A percentile compares a stretch with the other conserved stretches of the same genome.
phyloP scores from a whole-genome alignment of 1,140 invertebrate species.

The Drosophila mayri region DNA sequence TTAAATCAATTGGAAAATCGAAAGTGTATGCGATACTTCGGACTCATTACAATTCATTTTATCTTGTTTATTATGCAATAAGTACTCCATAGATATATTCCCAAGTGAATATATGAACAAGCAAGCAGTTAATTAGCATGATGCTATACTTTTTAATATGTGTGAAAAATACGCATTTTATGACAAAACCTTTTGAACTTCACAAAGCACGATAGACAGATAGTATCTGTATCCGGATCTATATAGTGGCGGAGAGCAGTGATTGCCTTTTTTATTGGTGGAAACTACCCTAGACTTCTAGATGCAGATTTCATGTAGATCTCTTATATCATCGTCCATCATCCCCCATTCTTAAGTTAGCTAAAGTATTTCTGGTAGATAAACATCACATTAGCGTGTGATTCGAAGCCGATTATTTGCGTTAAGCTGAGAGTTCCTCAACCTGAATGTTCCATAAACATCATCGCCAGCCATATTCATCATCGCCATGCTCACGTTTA shows the following conservation, averaged over 20 bases:
- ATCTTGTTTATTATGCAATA: too few species aligned
- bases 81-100: neutral
- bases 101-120: neutral
- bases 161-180: constrained; percentile 13
- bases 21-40: neutral
- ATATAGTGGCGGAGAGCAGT: neutral
- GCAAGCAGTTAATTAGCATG: constrained; percentile 3
- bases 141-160: neutral
- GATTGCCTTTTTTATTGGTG: constrained; percentile 15
- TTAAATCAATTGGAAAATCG: neutral
- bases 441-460: constrained; percentile 47
- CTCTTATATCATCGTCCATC: constrained; percentile 22
- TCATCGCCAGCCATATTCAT: constrained; percentile 16
- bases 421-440: constrained; percentile 12
- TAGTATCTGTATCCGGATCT: constrained; percentile 2
- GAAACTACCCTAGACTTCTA: constrained; percentile 30
- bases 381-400: constrained; percentile 69
- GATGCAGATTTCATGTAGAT: constrained; percentile 55
- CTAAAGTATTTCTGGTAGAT: constrained; percentile 44
- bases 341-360: constrained; percentile 23
- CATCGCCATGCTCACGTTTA: constrained; percentile 37
- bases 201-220: neutral
- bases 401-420: constrained; percentile 67
- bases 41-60: neutral
- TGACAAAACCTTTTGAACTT: constrained; percentile 14